Evolutionary conservation across 2,113 vertebrate species (phyloP).

Genomic region (Xenus cinereus): DNA sequence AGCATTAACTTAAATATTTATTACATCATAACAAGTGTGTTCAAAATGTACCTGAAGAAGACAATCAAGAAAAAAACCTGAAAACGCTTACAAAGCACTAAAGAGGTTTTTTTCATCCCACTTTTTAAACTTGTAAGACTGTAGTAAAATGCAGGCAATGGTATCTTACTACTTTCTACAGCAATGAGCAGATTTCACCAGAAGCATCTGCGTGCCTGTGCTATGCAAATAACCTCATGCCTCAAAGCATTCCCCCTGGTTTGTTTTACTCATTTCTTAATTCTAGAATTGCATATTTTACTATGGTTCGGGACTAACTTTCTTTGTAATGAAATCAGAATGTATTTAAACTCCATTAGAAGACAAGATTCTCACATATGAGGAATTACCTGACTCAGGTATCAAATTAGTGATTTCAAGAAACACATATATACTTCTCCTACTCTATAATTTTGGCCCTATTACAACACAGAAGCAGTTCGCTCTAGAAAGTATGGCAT

Average conservation of each 20-base stretch:
- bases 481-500: accelerated
- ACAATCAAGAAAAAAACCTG: neutral
- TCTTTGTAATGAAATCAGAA: neutral
- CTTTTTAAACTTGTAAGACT: neutral
- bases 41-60: neutral
- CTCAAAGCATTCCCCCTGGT: neutral
- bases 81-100: neutral
- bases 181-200: neutral
- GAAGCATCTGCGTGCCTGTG: neutral
- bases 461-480: neutral
- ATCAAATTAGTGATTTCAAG: neutral
- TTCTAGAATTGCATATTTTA: neutral
- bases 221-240: neutral
- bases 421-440: neutral
- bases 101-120: neutral
- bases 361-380: neutral
- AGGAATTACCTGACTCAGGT: accelerated
- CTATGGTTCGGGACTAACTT: neutral
- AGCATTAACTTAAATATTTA: neutral
- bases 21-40: neutral
- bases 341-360: neutral
- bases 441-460: neutral
- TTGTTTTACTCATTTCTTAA: neutral
- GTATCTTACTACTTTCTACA: neutral
- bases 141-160: neutral